Evolutionary conservation across 2,113 vertebrate species (phyloP), one percentile per base, ranked within the genome.

Genomic region (Gyps fulvus): DNA sequence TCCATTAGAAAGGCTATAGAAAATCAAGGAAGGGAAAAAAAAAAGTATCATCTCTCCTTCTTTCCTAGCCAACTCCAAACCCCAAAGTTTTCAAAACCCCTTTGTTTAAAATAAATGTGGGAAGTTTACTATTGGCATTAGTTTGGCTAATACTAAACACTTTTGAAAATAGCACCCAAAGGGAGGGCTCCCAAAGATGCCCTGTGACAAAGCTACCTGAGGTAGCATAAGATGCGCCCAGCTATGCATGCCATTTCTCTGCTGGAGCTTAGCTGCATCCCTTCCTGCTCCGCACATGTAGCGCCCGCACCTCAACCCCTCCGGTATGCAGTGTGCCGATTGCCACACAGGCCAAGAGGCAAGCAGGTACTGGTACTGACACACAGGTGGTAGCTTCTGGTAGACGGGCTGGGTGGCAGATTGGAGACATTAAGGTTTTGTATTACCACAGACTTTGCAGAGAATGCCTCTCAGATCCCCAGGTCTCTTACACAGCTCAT

Each of bases 311-410:
- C 47, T 27, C 13, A 58, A 0, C 32, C 43, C 47, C 78, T 47
- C 67, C 9, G 12, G 13, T 13, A 10, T 4, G 45, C 71, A 29
- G 54, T 0, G 0, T 4, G 16, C 42, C 5, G 3, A 27, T 7
- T 9, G 19, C n/a, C 4, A 0, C 5, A 42, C 38, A 50, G 79
- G 27, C n/a, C 5, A 13, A 40, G 34, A 40, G 42, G 27, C 55
- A 38, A 50, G 18, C 54, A 22, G 1, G 1, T 40, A 77, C 67
- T 14, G 2, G 58, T 22, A 36, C 50, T 17, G 42, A 13, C 49
- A 29, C 38, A 11, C 31, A 6, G 12, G 7, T n/a, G 38, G 70
- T 21, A 63, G 49, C 36, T 26, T 58, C 69, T 58, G 59, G 42
- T n/a, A 27, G 59, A 23, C 31, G 32, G 70, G 61, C 73, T 74